Evolutionary conservation across 2,113 vertebrate genomes (phyloP).

Genomic region (Maccullochella peelii): DNA sequence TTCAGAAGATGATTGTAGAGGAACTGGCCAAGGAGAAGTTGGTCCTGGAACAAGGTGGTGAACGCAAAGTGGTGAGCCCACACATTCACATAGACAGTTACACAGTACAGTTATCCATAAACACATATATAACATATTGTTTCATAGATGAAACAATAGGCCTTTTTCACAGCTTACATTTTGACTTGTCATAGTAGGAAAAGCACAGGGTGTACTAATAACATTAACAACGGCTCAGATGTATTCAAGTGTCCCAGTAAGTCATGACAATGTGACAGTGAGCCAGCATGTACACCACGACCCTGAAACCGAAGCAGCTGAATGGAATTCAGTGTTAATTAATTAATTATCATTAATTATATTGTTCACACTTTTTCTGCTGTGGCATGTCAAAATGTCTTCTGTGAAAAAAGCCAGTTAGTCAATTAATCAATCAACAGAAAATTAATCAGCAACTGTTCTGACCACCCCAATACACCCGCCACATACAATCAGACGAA

Average conservation of each 20-base stretch:
- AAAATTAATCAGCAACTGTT: background rate
- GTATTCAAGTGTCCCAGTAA: background rate
- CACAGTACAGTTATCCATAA: background rate
- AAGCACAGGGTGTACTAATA: background rate
- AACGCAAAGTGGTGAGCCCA: constrained; percentile 84
- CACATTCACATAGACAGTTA: background rate
- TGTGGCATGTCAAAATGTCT: background rate
- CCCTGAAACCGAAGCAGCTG: background rate
- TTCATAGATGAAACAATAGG: constrained; percentile 1
- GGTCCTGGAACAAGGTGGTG: constrained; percentile 80
- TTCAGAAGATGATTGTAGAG: constrained; percentile 91
- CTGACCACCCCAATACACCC: too few relatives aligned
- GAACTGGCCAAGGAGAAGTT: constrained; percentile 88
- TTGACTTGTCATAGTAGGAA: constrained; percentile 3
- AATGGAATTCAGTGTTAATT: background rate
- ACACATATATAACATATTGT: background rate
- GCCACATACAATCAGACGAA: background rate
- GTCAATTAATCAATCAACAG: background rate
- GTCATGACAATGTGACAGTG: background rate
- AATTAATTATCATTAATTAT: background rate
- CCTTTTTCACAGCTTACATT: background rate
- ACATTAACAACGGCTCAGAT: background rate
- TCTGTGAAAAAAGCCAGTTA: background rate
- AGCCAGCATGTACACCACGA: background rate
- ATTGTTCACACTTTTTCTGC: background rate